Conservation (phyloP, 2,888 invertebrate species). For the Parelbella ahira region DNA sequence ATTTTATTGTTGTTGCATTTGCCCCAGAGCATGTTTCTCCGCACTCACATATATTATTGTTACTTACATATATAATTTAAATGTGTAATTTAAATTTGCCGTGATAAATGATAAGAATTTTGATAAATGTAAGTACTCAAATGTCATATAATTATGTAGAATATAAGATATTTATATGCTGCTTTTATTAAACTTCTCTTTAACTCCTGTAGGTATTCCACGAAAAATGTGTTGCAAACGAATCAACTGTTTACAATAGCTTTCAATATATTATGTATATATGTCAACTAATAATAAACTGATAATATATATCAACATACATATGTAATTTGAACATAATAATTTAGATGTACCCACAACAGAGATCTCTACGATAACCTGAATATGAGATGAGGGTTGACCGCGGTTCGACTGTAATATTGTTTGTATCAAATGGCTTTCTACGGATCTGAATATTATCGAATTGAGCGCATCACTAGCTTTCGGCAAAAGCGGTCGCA, state of each 20-base stretch:
- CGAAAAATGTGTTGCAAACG: too few species aligned
- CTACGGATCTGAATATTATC: constrained; percentile 11
- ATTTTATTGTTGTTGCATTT: constrained; percentile 13
- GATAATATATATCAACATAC: too few species aligned
- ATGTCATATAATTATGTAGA: too few species aligned
- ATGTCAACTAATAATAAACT: too few species aligned
- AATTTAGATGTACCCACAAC: not conserved
- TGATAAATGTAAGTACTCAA: too few species aligned
- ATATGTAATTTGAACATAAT: too few species aligned
- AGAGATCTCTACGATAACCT: constrained; percentile 8
- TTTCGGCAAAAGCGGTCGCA: constrained; percentile 16
- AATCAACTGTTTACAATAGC: too few species aligned
- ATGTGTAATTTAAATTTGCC: not conserved
- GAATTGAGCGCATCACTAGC: constrained; percentile 1
- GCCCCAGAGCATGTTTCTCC: constrained; percentile 5
- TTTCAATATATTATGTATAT: not conserved
- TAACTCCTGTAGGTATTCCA: too few species aligned
- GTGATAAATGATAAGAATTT: too few species aligned
- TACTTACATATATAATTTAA: not conserved
- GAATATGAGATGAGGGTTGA: constrained; percentile 14
- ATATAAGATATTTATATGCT: too few species aligned
- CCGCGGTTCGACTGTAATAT: constrained; percentile 3
- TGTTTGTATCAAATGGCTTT: constrained; percentile 7
- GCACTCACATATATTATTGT: constrained; percentile 6
- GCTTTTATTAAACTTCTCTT: too few species aligned